Evolutionary conservation across 2,797 vertebrate genomes (phyloP), one percentile per base, ranked within the genome.

Genomic region (Crocidura indochinensis): DNA sequence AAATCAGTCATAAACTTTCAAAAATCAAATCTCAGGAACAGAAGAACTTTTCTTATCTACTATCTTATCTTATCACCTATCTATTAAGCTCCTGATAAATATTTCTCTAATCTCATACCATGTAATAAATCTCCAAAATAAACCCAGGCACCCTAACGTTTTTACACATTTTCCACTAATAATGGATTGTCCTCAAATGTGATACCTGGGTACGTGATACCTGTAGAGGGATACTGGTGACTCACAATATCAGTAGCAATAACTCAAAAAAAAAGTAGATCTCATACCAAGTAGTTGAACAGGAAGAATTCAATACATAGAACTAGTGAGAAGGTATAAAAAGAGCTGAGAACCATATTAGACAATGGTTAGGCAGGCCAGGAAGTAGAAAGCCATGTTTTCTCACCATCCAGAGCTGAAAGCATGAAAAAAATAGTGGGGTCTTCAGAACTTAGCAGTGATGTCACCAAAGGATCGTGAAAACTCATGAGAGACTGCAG

Each of bases 261-360:
- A 15, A n/a, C 29, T 38, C 69, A 85, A 29, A 69, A 86, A 69
- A 90, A 81, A n/a, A n/a, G n/a, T 27, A 75, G 56, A 67, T 69
- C 44, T 76, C 64, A 27, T 5, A 8, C 20, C 14, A 64, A 44
- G 22, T 75, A 44, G 69, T 53, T 64, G 38, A 75, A 4, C 20
- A 46, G 26, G 44, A 79, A 69, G 68, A 85, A 46, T 81, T 71
- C 79, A 84, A 69, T 29, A 15, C n/a, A 51, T 20, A 44, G 10
- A 69, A 64, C 29, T 7, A 9, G 12, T 85, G 84, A 47, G 64
- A 47, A 89, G 20, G 44, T 26, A 9, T n/a, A 56, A 0, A n/a
- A 44, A 79, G n/a, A 26, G n/a, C 26, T 80, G 26, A 79, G 38
- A 64, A 72, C 6, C 22, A 1, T 17, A 78, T 49, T 19, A 65